Evolutionary conservation across 1,140 invertebrate genomes (phyloP).

Genomic region (Cyclina sinensis): DNA sequence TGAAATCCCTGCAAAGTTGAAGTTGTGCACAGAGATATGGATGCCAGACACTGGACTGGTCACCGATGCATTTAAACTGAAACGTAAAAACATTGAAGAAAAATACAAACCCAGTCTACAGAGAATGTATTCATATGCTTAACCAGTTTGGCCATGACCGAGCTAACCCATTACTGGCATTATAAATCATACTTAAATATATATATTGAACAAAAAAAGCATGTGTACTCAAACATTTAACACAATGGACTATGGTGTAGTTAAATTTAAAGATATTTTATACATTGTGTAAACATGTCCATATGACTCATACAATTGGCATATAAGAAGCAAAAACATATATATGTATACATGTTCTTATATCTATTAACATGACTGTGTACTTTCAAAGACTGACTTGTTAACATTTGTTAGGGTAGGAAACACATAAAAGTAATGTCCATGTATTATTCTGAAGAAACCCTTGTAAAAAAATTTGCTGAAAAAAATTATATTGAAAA

Average conservation of each 20-base stretch:
- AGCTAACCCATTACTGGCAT: not conserved
- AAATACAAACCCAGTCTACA: conserved; percentile 96
- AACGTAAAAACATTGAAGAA: conserved; percentile 97
- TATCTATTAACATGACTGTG: too few species aligned
- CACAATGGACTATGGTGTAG: too few species aligned
- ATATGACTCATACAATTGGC: too few species aligned
- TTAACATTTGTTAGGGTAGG: too few species aligned
- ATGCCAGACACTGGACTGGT: conserved; percentile 98
- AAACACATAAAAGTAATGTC: too few species aligned
- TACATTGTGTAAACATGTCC: not conserved
- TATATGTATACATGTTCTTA: too few species aligned
- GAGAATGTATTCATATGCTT: conserved; percentile 91
- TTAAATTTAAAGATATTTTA: not conserved
- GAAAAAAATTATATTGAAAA: too few species aligned
- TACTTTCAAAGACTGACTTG: too few species aligned
- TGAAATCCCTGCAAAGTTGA: conserved; percentile 97
- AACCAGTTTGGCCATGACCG: not conserved
- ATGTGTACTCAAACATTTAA: too few species aligned
- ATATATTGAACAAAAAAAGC: not conserved
- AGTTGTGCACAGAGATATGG: conserved; percentile 96
- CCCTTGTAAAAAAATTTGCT: too few species aligned
- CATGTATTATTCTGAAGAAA: too few species aligned
- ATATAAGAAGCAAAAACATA: too few species aligned
- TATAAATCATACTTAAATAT: not conserved
- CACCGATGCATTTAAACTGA: conserved; percentile 98